phyloP scores from a whole-genome alignment of 2,888 invertebrate genomes.

The Deroplatys truncata region DNA sequence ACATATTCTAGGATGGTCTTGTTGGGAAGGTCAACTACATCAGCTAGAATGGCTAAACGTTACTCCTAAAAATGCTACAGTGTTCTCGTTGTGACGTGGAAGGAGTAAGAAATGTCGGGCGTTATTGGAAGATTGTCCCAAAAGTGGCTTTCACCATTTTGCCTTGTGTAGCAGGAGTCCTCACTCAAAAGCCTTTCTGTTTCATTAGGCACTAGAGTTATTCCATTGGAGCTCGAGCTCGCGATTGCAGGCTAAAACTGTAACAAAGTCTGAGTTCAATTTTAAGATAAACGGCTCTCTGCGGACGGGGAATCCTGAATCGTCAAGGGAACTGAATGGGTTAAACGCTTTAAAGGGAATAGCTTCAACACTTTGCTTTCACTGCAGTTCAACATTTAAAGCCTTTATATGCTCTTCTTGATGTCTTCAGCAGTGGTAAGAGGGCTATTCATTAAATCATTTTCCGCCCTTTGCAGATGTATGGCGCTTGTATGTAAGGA shows the following conservation, averaged over 20 bases:
- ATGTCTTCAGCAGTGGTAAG: not conserved
- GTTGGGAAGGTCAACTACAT: no score
- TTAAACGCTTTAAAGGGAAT: not conserved
- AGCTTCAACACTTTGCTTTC: not conserved
- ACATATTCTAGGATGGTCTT: no score
- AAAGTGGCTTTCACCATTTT: no score
- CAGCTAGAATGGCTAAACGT: no score
- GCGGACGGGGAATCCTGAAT: not conserved
- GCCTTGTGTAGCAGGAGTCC: not conserved
- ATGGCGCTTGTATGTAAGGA: no score
- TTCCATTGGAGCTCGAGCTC: not conserved
- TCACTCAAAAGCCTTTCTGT: not conserved
- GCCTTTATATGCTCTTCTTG: not conserved
- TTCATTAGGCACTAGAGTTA: not conserved
- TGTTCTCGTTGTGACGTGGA: no score
- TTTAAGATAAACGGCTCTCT: not conserved
- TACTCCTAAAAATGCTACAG: no score
- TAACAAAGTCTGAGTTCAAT: not conserved
- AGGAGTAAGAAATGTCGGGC: no score
- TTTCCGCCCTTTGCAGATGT: not conserved
- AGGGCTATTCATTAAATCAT: not conserved
- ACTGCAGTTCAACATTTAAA: not conserved
- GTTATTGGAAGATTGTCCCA: no score
- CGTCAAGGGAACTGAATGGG: not conserved
- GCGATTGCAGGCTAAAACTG: not conserved